Base-by-base conservation (phyloP, 2,113 vertebrate species). In the Cyanocitta stelleri region DNA sequence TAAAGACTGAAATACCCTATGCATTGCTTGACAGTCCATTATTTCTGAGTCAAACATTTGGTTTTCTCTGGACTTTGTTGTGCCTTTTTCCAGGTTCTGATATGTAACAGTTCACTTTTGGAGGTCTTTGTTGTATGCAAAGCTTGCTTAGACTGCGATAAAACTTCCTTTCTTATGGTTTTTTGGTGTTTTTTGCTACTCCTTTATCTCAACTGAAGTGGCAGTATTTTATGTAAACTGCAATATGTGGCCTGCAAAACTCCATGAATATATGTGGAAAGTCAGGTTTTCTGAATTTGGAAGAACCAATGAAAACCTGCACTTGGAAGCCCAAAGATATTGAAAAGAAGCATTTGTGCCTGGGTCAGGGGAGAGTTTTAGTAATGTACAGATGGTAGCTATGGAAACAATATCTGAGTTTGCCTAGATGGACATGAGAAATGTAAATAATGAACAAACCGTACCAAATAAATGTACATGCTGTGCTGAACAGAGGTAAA, bases 381-480 rank as follows among this genome's bases (percentile, higher is more conserved):
- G n/a, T 66, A 71, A 85, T 51, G 52, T 93, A 75, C 22, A 81
- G 79, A 61, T 66, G 83, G 76, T 92, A 94, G 52, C 88, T 81
- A 92, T 93, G 76, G 95, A 94, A 93, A 96, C 85, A 61, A 35
- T 93, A 94, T 90, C 72, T 18, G 46, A 91, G 13, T 90, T 90
- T 86, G 32, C 72, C 78, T 94, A 64, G 55, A 72, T 93, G 89
- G 63, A 67, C 67, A 69, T 55, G 37, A 94, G 46, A 67, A 95
- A 89, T 3, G 2, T 91, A 95, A 96, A 89, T 85, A 85, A 79
- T 29, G 67, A 96, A 62, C 82, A 85, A 89, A 91, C 5, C 0
- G 0, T 79, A 85, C 49, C 10, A 85, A 96, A 85, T 91, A 93
- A 91, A 80, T 76, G 87, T 95, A 79, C 63, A 80, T 74, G 37